Base-by-base conservation (phyloP, 2,797 vertebrate species). In the Malacoctenus gilli region DNA sequence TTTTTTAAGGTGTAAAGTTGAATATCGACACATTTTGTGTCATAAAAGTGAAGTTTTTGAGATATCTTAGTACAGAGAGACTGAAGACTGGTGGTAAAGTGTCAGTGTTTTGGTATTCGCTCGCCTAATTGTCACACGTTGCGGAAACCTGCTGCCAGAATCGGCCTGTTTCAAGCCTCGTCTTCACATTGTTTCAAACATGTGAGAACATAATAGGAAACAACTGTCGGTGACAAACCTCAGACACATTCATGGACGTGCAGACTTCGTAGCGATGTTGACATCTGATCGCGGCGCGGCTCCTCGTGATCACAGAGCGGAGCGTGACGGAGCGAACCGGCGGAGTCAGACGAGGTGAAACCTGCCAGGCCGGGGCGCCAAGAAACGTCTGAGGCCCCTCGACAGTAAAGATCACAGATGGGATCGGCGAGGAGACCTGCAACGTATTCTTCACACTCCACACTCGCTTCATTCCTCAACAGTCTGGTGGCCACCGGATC, bases 291-390 rank as follows among this genome's bases (percentile, higher is more conserved):
- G 8, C 16, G 19, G 34, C 16, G 13, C n/a, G 12, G 30, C 31
- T 60, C 15, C 11, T 43, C 16, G 7, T 48, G 36, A 18, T 31
- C 25, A 20, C 12, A 36, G 35, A 42, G 46, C 22, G 44, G 20
- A 32, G 16, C 20, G 43, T 46, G 21, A 44, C 49, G 40, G 41
- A 55, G 47, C 14, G 5, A 41, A 35, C 5, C 3, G 12, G 38
- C 43, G 37, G 42, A 56, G 37, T 57, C 21, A 37, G 55, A 53
- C 59, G 25, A 60, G 50, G 30, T 49, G 54, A 76, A 67, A 48
- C 35, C 30, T 65, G 30, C 41, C 22, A 25, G 54, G 50, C 49
- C 36, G 49, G 18, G 10, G 21, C 22, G n/a, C 20, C 14, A 32
- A 13, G 31, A 28, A 53, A 37, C 16, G 51, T 31, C 14, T 69